phyloP scores from a whole-genome alignment of 2,113 vertebrate genomes.

The Brachirus orientalis region DNA sequence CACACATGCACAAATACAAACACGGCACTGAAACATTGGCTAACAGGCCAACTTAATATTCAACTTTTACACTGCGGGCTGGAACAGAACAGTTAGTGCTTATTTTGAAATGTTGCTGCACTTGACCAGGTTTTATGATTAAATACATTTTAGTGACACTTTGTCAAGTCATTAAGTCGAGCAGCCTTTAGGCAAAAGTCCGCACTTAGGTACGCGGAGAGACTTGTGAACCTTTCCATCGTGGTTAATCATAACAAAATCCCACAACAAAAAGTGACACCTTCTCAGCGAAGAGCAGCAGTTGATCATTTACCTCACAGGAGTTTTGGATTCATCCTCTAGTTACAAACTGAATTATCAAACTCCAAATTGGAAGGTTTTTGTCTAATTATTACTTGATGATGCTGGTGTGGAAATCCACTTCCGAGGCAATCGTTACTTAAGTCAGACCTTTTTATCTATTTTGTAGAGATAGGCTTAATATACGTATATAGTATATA shows the following conservation, averaged over 20 bases:
- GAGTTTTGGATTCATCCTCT: constrained; percentile 19
- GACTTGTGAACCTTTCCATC: background rate
- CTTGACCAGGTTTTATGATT: constrained; percentile 23
- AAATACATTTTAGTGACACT: constrained; percentile 12
- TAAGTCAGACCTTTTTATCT: too few relatives aligned
- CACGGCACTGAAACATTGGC: background rate
- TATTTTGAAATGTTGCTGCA: constrained; percentile 3
- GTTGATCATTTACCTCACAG: constrained; percentile 66
- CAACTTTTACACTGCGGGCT: background rate
- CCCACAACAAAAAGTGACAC: constrained; percentile 7
- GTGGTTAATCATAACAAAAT: constrained; percentile 68
- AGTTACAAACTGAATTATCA: background rate
- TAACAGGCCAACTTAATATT: constrained; percentile 6
- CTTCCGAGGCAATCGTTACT: too few relatives aligned
- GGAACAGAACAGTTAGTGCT: background rate
- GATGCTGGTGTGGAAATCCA: background rate
- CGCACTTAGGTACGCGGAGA: constrained; percentile 25
- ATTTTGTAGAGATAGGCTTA: too few relatives aligned
- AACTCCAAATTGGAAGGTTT: background rate
- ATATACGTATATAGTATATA: too few relatives aligned
- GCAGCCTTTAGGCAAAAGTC: background rate
- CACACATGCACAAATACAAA: background rate
- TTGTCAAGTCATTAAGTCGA: constrained; percentile 11
- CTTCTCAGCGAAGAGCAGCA: constrained; percentile 8
- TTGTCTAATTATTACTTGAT: background rate